Evolutionary conservation across 2,888 invertebrate genomes (phyloP).

Genomic region (Parthenolecanium corni): DNA sequence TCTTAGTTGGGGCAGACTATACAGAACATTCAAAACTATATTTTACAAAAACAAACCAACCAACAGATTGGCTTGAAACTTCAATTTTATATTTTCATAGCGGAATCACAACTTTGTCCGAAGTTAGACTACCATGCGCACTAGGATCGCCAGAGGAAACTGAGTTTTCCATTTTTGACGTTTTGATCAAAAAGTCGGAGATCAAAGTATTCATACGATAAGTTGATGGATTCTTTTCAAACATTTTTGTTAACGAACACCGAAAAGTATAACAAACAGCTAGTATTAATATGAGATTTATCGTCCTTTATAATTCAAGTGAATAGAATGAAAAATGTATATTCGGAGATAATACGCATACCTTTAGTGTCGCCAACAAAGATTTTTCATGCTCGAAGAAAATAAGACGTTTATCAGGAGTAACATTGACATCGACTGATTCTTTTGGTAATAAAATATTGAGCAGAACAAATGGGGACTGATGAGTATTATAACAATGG

Average conservation of each 20-base stretch:
- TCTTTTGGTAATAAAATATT: conserved; percentile 61
- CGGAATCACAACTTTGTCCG: too few relatives aligned
- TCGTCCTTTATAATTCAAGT: background rate
- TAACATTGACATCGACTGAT: conserved; percentile 85
- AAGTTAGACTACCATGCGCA: too few relatives aligned
- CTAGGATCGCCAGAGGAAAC: too few relatives aligned
- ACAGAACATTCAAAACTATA: too few relatives aligned
- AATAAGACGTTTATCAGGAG: conserved; percentile 90
- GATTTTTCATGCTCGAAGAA: conserved; percentile 76
- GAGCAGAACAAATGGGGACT: conserved; percentile 84
- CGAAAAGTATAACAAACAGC: too few relatives aligned
- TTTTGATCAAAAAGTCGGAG: background rate
- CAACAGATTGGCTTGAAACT: too few relatives aligned
- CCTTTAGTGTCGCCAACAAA: conserved; percentile 61
- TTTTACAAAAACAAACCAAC: too few relatives aligned
- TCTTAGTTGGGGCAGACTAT: too few relatives aligned
- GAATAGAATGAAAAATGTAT: background rate
- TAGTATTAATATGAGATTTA: too few relatives aligned
- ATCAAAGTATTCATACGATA: conserved; percentile 29
- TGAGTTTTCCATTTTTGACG: too few relatives aligned
- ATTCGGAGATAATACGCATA: too few relatives aligned
- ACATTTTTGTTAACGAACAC: conserved; percentile 50
- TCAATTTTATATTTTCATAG: too few relatives aligned
- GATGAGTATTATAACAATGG: conserved; percentile 74
- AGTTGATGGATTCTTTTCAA: conserved; percentile 51